phyloP scores from a whole-genome alignment of 2,113 vertebrate genomes.

The Dicaeum eximium region DNA sequence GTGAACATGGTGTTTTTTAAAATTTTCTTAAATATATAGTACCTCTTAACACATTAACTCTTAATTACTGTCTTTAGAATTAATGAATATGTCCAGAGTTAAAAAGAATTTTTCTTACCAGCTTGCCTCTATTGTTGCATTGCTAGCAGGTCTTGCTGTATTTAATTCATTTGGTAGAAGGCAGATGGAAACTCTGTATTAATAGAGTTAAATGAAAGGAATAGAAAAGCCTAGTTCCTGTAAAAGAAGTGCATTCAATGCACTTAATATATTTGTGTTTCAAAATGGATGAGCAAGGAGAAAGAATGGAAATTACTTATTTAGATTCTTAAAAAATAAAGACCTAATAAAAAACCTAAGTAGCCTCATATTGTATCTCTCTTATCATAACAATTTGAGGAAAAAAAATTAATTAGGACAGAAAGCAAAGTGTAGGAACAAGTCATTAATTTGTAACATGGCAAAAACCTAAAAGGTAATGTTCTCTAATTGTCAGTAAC shows the following conservation, averaged over 20 bases:
- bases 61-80: neutral
- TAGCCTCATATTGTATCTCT: neutral
- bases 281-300: neutral
- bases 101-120: neutral
- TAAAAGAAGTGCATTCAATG: neutral
- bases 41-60: neutral
- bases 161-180: neutral
- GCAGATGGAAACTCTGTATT: neutral
- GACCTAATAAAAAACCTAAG: neutral
- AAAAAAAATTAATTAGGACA: neutral
- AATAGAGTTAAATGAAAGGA: neutral
- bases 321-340: neutral
- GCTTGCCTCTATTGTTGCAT: neutral
- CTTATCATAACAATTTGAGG: neutral
- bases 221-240: neutral
- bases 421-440: neutral
- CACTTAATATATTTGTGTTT: neutral
- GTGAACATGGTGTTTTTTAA: neutral
- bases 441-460: neutral
- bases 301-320: neutral
- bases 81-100: neutral
- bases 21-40: neutral
- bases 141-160: neutral
- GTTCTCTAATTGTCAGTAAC: conserved; percentile 2
- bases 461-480: neutral